Evolutionary conservation across 2,797 vertebrate genomes (phyloP), one percentile per base, ranked within the genome.

Genomic region (Helicolenus hilgendorfi): DNA sequence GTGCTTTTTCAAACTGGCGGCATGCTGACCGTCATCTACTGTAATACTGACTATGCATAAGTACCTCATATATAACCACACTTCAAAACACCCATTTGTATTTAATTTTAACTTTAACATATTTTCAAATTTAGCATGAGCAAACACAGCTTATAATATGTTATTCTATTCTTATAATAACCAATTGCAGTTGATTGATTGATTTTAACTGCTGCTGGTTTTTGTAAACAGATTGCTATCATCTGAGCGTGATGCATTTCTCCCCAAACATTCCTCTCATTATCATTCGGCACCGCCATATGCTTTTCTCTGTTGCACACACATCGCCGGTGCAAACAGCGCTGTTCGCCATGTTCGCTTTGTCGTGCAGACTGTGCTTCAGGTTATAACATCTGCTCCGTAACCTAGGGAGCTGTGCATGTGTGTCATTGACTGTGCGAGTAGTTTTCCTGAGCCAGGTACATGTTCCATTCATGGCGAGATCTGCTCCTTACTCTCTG

Each of bases 381-480:
- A 59, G 87, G 86, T 91, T 62, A 64, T 7, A 86, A 35, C 89
- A 91, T 88, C 83, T 90, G 87, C 67, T 87, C 77, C 5, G 72
- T 85, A 86, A 88, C 84, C 83, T 33, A 45, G 26, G 70, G 56
- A 77, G 69, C 72, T 5, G 72, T 59, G 27, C 18, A 7, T 77
- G 27, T 85, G 45, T 89, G 56, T 58, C 22, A 65, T 11, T 56
- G 33, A 53, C 29, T 38, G 41, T 79, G 68, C 26, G 49, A 82
- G 29, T n/a, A 45, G 20, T 41, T 75, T 83, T 69, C 49, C 75
- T 59, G 41, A 83, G 85, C 72, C 72, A 87, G 76, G 49, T 81
- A 27, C 86, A 81, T 79, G 89, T 83, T 92, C 90, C 83, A 86
- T 93, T 93, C 81, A 90, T 67, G 79, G 77, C 29, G 49, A 74